phyloP scores from a whole-genome alignment of 2,113 vertebrate genomes.

The Coptodon rendalli region DNA sequence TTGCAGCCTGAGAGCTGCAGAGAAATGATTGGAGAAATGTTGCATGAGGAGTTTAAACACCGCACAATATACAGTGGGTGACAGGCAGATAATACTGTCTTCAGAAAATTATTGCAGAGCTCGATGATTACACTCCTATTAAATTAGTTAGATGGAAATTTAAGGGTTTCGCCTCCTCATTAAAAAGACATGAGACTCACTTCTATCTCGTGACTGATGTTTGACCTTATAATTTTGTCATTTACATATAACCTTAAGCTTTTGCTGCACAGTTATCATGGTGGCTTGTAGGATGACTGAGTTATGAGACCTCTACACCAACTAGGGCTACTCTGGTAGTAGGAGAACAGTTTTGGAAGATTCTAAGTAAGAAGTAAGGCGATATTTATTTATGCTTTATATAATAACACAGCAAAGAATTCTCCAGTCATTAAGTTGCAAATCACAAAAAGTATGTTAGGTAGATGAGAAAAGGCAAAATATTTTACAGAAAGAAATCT shows the following conservation, averaged over 20 bases:
- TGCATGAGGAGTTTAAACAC: neutral
- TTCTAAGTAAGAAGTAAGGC: neutral
- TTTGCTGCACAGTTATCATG: neutral
- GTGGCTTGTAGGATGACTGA: neutral
- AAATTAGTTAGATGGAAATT: neutral
- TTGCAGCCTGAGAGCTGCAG: neutral
- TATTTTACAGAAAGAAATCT: neutral
- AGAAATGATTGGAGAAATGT: neutral
- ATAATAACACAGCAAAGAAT: neutral
- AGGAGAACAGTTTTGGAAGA: neutral
- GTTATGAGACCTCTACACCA: neutral
- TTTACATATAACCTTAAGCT: slow-evolving; percentile 53
- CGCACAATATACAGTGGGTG: neutral
- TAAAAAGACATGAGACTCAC: neutral
- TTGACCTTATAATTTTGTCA: slow-evolving; percentile 34
- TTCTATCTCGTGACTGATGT: neutral
- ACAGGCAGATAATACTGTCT: neutral
- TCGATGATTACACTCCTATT: neutral
- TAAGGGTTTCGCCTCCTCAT: neutral
- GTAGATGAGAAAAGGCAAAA: neutral
- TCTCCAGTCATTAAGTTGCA: neutral
- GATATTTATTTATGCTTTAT: neutral
- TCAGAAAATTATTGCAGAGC: neutral
- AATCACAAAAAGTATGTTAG: neutral
- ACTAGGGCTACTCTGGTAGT: neutral